Percentiles rank a stretch among this genome's conserved stretches.
phyloP scores from a whole-genome alignment of 1,140 invertebrate genomes.

The Lepidurus packardi region DNA sequence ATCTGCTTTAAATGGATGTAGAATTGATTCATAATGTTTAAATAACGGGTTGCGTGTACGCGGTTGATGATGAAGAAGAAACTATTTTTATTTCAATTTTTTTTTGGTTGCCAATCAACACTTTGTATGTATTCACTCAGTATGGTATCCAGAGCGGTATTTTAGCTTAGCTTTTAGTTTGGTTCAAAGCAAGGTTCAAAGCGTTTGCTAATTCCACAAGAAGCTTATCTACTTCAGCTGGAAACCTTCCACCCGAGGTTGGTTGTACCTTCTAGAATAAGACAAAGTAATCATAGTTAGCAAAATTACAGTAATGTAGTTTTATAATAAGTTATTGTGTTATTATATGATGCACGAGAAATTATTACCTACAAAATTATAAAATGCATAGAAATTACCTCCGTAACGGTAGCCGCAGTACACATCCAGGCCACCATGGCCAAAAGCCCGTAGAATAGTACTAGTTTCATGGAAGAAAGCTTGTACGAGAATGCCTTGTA shows the following conservation, averaged over 20 bases:
- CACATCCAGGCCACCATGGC: not conserved
- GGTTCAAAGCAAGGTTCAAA: not conserved
- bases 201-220: not conserved
- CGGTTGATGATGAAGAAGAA: too few relatives aligned
- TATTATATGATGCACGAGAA: too few relatives aligned
- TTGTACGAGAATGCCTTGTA: not conserved
- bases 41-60: too few relatives aligned
- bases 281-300: not conserved
- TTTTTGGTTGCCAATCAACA: too few relatives aligned
- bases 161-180: not conserved
- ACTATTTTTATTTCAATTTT: too few relatives aligned
- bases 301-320: too few relatives aligned
- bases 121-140: not conserved
- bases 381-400: not conserved
- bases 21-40: too few relatives aligned
- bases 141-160: not conserved
- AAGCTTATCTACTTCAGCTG: not conserved
- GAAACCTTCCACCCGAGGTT: not conserved
- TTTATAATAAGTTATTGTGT: too few relatives aligned
- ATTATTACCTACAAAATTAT: too few relatives aligned
- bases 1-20: too few relatives aligned
- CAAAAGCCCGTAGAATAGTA: not conserved
- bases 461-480: slow-evolving; percentile 1
- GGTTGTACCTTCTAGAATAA: not conserved
- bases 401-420: not conserved